Evolutionary conservation across 2,797 vertebrate species (phyloP).

Genomic region (Danio jaintianensis): DNA sequence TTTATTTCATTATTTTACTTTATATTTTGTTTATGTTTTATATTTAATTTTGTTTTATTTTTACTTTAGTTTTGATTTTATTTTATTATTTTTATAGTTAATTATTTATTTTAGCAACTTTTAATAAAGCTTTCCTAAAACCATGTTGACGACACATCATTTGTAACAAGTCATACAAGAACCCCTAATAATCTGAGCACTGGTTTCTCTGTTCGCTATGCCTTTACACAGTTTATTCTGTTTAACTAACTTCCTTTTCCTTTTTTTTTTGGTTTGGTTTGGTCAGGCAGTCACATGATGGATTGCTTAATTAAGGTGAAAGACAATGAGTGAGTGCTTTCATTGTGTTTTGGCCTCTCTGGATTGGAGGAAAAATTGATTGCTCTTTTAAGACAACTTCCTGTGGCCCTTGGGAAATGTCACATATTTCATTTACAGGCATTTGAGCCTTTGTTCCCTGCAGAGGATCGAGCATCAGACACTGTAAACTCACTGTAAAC

Average conservation of each 20-base stretch:
- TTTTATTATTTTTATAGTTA: no score
- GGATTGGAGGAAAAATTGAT: slow-evolving; percentile 75
- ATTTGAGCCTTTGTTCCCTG: slow-evolving; percentile 55
- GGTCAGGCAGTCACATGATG: slow-evolving; percentile 76
- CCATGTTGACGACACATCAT: no score
- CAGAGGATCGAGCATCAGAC: slow-evolving; percentile 14
- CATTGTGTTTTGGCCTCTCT: slow-evolving; percentile 78
- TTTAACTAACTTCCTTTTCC: neutral
- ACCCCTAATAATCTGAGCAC: neutral
- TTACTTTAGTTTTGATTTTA: no score
- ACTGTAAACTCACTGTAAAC: neutral
- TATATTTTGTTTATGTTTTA: no score
- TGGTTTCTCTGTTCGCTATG: neutral
- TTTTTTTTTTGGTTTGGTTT: neutral
- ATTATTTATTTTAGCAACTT: no score
- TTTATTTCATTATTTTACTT: no score
- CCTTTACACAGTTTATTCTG: neutral
- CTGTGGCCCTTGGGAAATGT: slow-evolving; percentile 72
- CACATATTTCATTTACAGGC: slow-evolving; percentile 70
- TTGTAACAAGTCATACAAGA: neutral
- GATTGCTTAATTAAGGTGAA: slow-evolving; percentile 82
- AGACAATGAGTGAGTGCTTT: slow-evolving; percentile 82
- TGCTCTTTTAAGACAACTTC: slow-evolving; percentile 73
- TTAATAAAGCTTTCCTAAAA: no score
- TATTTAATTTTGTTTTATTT: no score